These are phyloP conservation scores for Esox lucius DNA, from an alignment of 2,797 vertebrate genomes.

Conservation along the genomic window DNA sequence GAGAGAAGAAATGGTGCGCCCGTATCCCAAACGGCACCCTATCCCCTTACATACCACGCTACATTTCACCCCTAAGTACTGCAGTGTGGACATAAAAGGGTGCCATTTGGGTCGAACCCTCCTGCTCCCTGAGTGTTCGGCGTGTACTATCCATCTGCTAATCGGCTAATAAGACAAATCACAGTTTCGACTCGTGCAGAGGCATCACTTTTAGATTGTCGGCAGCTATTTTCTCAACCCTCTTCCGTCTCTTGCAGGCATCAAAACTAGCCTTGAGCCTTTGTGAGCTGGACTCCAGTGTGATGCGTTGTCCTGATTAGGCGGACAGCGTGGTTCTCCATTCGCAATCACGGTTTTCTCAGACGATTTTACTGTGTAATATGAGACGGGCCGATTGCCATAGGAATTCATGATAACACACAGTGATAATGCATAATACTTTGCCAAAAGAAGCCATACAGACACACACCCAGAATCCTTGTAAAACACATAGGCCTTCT, in stretches of 20 bases:
- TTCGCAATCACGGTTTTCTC: neutral
- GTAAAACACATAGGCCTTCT: neutral
- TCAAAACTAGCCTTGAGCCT: neutral
- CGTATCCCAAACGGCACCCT: neutral
- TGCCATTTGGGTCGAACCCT: neutral
- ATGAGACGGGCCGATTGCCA: neutral
- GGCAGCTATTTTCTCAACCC: neutral
- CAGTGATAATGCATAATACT: too few relatives aligned
- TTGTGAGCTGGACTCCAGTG: neutral
- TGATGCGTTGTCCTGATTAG: neutral
- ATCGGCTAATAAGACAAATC: conserved; percentile 9
- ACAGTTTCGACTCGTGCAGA: conserved; percentile 5
- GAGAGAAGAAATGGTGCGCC: neutral
- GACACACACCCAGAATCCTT: too few relatives aligned
- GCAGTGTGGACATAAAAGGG: neutral
- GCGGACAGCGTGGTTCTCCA: neutral
- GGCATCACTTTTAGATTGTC: neutral
- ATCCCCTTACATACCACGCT: neutral
- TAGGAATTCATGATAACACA: too few relatives aligned
- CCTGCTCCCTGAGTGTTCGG: conserved; percentile 6
- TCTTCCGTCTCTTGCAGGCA: neutral
- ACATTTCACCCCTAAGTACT: neutral
- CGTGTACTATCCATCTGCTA: conserved; percentile 8
- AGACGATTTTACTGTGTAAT: too few relatives aligned
- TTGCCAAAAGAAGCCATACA: too few relatives aligned